Percentiles rank a stretch among this genome's conserved stretches.
Conservation (phyloP, 1,140 invertebrate genomes). For the Conopomorpha cramerella region DNA sequence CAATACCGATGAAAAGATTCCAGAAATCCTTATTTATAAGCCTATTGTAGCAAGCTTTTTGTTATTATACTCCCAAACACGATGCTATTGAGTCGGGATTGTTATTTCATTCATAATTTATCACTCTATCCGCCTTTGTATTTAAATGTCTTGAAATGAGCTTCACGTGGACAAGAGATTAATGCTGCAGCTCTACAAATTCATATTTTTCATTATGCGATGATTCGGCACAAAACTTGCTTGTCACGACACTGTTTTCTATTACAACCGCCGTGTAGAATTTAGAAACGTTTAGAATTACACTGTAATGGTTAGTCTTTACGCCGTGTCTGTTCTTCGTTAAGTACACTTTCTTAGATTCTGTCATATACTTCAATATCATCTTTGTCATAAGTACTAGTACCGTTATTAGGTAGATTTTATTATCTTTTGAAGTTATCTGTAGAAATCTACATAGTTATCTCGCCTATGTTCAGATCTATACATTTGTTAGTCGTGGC, state of each 20-base stretch:
- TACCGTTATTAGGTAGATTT: neutral
- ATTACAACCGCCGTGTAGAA: neutral
- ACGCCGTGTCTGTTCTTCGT: constrained; percentile 4
- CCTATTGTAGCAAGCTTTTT: constrained; percentile 41
- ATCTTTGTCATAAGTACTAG: constrained; percentile 8
- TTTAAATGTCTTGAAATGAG: constrained; percentile 38
- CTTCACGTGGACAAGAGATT: constrained; percentile 18
- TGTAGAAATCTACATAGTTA: neutral
- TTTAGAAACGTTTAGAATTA: neutral
- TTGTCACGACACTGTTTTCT: neutral
- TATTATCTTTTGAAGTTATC: neutral
- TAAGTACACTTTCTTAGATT: constrained; percentile 6
- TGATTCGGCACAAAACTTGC: neutral
- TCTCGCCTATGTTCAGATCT: constrained; percentile 19
- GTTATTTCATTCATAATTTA: constrained; percentile 49
- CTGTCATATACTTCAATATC: neutral
- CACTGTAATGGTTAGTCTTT: neutral
- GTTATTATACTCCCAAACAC: constrained; percentile 24
- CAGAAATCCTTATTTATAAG: constrained; percentile 38
- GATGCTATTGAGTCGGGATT: constrained; percentile 31
- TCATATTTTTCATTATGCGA: neutral
- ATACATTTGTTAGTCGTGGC: constrained; percentile 32
- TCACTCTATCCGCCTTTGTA: constrained; percentile 41
- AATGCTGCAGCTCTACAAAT: neutral
- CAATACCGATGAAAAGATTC: constrained; percentile 31